Evolutionary conservation across 2,797 vertebrate genomes (phyloP).

Genomic region (Danio tinwini): DNA sequence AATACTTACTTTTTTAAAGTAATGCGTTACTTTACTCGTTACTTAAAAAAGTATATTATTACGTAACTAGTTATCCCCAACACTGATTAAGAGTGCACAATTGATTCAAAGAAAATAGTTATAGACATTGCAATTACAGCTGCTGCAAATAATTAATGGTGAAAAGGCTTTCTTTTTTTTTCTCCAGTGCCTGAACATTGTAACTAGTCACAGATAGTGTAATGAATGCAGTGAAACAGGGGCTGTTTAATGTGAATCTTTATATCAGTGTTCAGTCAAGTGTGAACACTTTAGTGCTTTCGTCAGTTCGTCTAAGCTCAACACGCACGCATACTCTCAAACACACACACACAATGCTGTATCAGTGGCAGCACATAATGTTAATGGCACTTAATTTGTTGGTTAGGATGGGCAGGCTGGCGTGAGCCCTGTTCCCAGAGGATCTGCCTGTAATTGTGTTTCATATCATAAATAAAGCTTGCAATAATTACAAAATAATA

Average conservation of each 20-base stretch:
- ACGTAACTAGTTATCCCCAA: too few species aligned
- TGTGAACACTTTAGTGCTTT: constrained; percentile 14
- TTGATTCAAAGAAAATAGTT: background rate
- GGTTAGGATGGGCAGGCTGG: constrained; percentile 39
- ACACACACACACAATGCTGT: constrained; percentile 21
- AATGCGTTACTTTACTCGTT: too few species aligned
- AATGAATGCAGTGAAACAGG: constrained; percentile 22
- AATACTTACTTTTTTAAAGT: too few species aligned
- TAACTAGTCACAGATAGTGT: background rate
- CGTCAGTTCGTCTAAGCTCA: constrained; percentile 21
- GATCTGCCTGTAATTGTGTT: constrained; percentile 51
- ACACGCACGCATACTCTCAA: background rate
- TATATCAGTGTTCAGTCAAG: constrained; percentile 17
- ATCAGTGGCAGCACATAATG: constrained; percentile 49
- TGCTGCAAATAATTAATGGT: background rate
- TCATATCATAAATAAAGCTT: constrained; percentile 49
- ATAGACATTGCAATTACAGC: constrained; percentile 1
- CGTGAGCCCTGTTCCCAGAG: constrained; percentile 32
- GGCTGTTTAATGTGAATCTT: constrained; percentile 21
- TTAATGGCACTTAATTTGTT: constrained; percentile 54
- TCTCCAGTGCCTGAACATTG: background rate
- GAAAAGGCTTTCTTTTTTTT: background rate
- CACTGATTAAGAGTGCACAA: too few species aligned
- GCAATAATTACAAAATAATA: constrained; percentile 52
- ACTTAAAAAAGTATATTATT: too few species aligned